Conservation (phyloP, 1,140 invertebrate species). For the Lutraria rhynchaena region DNA sequence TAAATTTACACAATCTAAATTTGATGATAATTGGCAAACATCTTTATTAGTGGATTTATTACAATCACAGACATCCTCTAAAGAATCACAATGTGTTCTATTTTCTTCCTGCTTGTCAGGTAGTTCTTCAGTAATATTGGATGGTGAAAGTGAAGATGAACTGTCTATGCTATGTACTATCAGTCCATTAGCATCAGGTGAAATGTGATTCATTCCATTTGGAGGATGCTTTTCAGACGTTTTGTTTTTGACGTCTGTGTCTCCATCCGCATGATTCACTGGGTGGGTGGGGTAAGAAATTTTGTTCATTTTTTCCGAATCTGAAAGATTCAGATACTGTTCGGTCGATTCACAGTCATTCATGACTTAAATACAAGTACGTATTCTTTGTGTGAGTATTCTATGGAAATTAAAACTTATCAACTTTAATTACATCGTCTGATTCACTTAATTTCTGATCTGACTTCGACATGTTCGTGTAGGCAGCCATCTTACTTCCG, state of each 20-base stretch:
- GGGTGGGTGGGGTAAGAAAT: conserved; percentile 48
- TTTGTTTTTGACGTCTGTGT: neutral
- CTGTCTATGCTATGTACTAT: conserved; percentile 11
- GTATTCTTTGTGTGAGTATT: no score
- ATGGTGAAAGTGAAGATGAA: no score
- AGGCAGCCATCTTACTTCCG: conserved; percentile 69
- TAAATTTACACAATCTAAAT: conserved; percentile 47
- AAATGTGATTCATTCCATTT: conserved; percentile 37
- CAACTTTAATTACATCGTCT: neutral
- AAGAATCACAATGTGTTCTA: neutral
- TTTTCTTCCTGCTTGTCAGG: no score
- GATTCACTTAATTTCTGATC: neutral
- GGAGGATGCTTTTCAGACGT: neutral
- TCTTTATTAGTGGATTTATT: conserved; percentile 36
- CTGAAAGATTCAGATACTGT: neutral
- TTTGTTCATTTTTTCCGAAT: conserved; percentile 12
- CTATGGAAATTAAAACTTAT: neutral
- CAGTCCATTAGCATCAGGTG: conserved; percentile 34
- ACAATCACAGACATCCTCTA: conserved; percentile 43
- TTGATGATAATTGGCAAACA: conserved; percentile 8
- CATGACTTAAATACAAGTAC: no score
- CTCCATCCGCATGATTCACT: neutral
- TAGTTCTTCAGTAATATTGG: no score
- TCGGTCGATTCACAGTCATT: neutral
- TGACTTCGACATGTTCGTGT: conserved; percentile 59